Evolutionary conservation across 2,888 invertebrate genomes (phyloP).

Genomic region (Chironomus riparius): DNA sequence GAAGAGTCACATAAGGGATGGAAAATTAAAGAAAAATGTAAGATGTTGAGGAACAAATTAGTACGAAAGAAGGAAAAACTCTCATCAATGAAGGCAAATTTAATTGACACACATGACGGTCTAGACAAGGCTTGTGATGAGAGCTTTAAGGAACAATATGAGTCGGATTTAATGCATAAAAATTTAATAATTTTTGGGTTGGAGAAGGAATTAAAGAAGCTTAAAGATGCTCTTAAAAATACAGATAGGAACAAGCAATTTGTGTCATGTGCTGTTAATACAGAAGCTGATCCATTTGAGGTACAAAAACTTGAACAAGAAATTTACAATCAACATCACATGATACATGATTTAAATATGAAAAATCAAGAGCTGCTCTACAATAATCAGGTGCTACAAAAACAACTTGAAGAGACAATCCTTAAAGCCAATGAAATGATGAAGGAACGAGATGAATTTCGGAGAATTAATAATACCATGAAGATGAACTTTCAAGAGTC

Average conservation of each 20-base stretch:
- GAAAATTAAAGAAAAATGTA: neutral
- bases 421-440: neutral
- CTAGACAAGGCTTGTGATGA: too few relatives aligned
- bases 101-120: too few relatives aligned
- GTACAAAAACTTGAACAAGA: too few relatives aligned
- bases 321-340: too few relatives aligned
- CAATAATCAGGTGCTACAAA: too few relatives aligned
- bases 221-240: neutral
- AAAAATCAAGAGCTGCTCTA: too few relatives aligned
- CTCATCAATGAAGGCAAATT: too few relatives aligned
- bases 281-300: too few relatives aligned
- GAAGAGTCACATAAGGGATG: neutral
- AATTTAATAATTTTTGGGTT: neutral
- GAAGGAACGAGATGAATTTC: neutral
- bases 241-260: neutral
- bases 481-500: neutral
- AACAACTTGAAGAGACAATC: too few relatives aligned
- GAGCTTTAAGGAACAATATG: too few relatives aligned
- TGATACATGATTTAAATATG: too few relatives aligned
- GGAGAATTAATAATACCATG: neutral
- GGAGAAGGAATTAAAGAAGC: neutral
- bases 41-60: neutral
- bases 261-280: too few relatives aligned
- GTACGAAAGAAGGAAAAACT: neutral
- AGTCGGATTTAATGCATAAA: neutral